These are phyloP conservation scores for Ganaspis sp. DNA, from an alignment of 1,140 invertebrate genomes.

Conservation along the genomic window DNA sequence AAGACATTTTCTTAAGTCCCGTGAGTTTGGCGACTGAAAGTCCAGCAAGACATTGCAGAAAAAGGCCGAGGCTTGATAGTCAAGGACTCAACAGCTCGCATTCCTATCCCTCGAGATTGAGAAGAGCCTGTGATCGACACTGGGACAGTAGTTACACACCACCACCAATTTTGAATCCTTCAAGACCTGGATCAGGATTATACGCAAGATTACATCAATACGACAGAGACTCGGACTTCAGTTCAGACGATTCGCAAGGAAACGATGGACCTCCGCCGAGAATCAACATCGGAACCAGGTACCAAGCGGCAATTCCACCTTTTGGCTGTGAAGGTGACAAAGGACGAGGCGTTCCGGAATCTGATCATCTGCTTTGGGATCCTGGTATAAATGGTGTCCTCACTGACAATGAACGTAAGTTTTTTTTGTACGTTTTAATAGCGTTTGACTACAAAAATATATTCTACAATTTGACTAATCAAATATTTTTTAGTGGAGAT, in stretches of 20 bases:
- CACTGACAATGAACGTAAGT: slow-evolving; percentile 85
- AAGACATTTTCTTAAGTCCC: slow-evolving; percentile 87
- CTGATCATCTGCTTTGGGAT: slow-evolving; percentile 91
- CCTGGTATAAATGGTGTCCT: slow-evolving; percentile 84
- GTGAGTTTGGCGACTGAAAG: slow-evolving; percentile 81
- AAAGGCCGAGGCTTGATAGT: slow-evolving; percentile 80
- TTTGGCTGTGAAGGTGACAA: slow-evolving; percentile 75
- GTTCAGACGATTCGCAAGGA: slow-evolving; percentile 73
- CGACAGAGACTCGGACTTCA: slow-evolving; percentile 71
- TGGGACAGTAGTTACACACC: slow-evolving; percentile 89
- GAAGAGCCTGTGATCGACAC: slow-evolving; percentile 78
- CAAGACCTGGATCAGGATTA: slow-evolving; percentile 89
- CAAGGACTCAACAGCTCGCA: slow-evolving; percentile 76
- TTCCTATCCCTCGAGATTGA: slow-evolving; percentile 78
- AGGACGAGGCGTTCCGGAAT: slow-evolving; percentile 69
- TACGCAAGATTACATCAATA: slow-evolving; percentile 80
- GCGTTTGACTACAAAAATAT: neutral
- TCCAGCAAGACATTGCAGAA: slow-evolving; percentile 79
- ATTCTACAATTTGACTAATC: too few relatives aligned
- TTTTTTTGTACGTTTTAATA: neutral
- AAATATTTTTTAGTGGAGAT: slow-evolving; percentile 81
- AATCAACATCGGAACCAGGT: slow-evolving; percentile 93
- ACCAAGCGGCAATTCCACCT: slow-evolving; percentile 89
- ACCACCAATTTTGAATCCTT: slow-evolving; percentile 93
- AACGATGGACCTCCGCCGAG: slow-evolving; percentile 77